A percentile compares a stretch with the other conserved stretches of the same genome.
Evolutionary conservation across 1,140 invertebrate genomes (phyloP).

Genomic region (Drosophila bocki): DNA sequence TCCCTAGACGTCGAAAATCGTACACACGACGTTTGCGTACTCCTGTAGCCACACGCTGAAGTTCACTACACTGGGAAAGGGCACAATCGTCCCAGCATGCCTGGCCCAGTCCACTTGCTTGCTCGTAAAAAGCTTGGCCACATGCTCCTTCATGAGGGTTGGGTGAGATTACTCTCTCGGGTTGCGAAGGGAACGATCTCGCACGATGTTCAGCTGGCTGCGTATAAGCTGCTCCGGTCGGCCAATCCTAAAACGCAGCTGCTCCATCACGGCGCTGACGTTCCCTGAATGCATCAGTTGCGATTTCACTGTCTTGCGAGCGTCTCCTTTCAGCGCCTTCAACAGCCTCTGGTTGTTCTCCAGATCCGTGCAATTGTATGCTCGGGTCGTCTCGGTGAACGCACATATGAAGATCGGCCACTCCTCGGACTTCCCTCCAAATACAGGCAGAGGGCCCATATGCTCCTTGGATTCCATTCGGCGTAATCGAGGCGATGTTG

Average conservation of each 20-base stretch:
- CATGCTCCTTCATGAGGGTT: conserved; percentile 6
- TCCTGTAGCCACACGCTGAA: conserved; percentile 1
- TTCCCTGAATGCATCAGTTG: no score
- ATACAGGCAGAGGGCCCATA: background rate
- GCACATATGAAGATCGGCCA: background rate
- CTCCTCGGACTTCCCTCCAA: background rate
- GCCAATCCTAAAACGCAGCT: background rate
- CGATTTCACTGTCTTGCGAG: no score
- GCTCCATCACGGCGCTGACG: background rate
- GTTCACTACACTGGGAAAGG: background rate
- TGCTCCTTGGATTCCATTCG: background rate
- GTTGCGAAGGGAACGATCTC: background rate
- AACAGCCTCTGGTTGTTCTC: no score
- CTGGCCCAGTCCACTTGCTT: no score
- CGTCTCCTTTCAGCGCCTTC: no score
- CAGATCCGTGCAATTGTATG: background rate
- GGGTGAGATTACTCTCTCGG: background rate
- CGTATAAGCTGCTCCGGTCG: conserved; percentile 12
- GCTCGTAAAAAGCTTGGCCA: conserved; percentile 1
- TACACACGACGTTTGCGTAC: background rate
- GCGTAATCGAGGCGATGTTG: background rate
- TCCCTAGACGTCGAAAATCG: background rate
- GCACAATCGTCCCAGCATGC: background rate
- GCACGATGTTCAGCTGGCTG: conserved; percentile 2
- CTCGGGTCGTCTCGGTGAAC: background rate